Percentiles rank a stretch among this genome's conserved stretches.
phyloP scores from a whole-genome alignment of 2,888 invertebrate genomes.

The Drosophila colorata region DNA sequence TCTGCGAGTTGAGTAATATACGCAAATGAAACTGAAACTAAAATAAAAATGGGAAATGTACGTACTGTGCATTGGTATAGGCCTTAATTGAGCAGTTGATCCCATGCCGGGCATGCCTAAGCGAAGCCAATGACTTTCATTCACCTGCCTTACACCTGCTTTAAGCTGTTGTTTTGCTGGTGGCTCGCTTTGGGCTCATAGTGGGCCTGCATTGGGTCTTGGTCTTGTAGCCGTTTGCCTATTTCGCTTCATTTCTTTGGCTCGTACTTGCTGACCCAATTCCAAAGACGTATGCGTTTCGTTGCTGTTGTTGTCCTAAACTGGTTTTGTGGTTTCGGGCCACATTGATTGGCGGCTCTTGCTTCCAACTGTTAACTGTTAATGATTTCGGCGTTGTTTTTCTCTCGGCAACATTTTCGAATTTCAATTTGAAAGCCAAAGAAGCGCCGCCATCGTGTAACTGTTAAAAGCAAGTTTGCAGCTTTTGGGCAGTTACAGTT shows the following conservation, averaged over 20 bases:
- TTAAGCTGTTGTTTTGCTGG: conserved; percentile 25
- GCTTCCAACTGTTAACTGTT: conserved; percentile 72
- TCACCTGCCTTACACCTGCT: conserved; percentile 53
- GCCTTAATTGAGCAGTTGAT: conserved; percentile 16
- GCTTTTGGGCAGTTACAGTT: conserved; percentile 46
- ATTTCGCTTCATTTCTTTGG: conserved; percentile 58
- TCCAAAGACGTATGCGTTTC: conserved; percentile 73
- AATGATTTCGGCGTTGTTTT: conserved; percentile 70
- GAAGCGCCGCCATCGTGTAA: conserved; percentile 57
- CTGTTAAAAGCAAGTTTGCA: conserved; percentile 55
- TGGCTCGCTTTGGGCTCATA: conserved; percentile 24
- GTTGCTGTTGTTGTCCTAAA: conserved; percentile 65
- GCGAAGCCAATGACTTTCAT: conserved; percentile 46
- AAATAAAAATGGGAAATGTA: conserved; percentile 8
- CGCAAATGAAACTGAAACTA: conserved; percentile 8
- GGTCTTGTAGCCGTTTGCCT: conserved; percentile 53
- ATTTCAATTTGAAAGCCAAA: conserved; percentile 77
- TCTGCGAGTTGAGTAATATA: conserved; percentile 3
- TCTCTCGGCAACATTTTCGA: conserved; percentile 62
- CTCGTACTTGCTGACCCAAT: conserved; percentile 78
- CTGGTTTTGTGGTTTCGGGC: conserved; percentile 68
- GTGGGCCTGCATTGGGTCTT: conserved; percentile 41
- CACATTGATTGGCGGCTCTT: conserved; percentile 62
- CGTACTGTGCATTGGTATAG: background rate
- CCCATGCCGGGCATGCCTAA: conserved; percentile 21